phyloP scores from a whole-genome alignment of 2,888 invertebrate genomes.

The Synanthedon andrenaeformis region DNA sequence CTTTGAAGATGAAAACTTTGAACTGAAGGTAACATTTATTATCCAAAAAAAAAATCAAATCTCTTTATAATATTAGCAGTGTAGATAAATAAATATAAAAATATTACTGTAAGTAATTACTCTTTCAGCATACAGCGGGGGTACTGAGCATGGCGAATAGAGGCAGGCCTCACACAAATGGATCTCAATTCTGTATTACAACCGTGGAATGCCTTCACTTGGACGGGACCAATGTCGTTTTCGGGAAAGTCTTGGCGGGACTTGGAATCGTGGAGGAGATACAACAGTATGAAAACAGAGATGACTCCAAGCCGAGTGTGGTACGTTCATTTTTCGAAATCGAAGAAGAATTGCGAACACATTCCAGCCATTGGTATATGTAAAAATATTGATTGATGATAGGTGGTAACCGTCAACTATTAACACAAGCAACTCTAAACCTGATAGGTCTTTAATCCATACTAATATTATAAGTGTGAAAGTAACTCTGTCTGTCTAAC shows the following conservation, averaged over 20 bases:
- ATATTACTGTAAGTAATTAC: background rate
- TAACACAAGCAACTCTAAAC: too few species aligned
- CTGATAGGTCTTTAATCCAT: too few species aligned
- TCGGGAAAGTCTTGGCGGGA: conserved; percentile 84
- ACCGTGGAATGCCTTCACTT: conserved; percentile 80
- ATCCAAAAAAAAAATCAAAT: conserved; percentile 7
- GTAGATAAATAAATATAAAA: too few species aligned
- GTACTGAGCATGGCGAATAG: conserved; percentile 84
- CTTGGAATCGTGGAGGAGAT: conserved; percentile 79
- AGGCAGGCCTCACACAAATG: conserved; percentile 84
- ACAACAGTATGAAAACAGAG: conserved; percentile 65
- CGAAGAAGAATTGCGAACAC: conserved; percentile 61
- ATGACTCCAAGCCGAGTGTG: conserved; percentile 71
- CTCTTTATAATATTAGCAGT: background rate
- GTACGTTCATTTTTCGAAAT: conserved; percentile 46
- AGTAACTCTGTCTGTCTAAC: too few species aligned
- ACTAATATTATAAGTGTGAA: too few species aligned
- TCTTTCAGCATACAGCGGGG: conserved; percentile 72
- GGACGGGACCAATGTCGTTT: conserved; percentile 84
- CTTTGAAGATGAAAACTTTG: conserved; percentile 93
- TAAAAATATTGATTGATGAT: conserved; percentile 16
- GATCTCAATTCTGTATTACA: conserved; percentile 95
- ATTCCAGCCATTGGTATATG: conserved; percentile 6
- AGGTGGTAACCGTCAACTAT: too few species aligned
- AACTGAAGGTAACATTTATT: conserved; percentile 57